A percentile compares a stretch with the other conserved stretches of the same genome.
Evolutionary conservation across 2,888 invertebrate genomes (phyloP).

Genomic region (Enchytraeus crypticus): DNA sequence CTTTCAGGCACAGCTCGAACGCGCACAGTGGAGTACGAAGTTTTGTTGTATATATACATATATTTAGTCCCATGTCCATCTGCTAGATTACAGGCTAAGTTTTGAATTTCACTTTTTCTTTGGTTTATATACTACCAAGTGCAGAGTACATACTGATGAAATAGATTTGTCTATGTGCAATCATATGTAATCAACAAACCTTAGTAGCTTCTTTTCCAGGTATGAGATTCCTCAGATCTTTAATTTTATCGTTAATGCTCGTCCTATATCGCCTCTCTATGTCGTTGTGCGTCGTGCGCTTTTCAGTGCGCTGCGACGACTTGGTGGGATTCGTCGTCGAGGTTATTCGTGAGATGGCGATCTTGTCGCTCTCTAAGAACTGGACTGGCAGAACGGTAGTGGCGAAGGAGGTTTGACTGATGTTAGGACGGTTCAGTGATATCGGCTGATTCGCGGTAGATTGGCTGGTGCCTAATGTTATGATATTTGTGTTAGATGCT

Average conservation of each 20-base stretch:
- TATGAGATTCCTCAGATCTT: slow-evolving; percentile 83
- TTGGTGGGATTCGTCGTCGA: neutral
- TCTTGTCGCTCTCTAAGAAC: slow-evolving; percentile 5
- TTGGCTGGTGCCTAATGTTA: neutral
- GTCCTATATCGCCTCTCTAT: slow-evolving; percentile 95
- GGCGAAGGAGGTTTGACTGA: neutral
- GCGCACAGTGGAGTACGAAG: too few species aligned
- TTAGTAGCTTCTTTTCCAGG: slow-evolving; percentile 61
- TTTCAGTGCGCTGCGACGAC: slow-evolving; percentile 32
- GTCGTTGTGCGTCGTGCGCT: slow-evolving; percentile 75
- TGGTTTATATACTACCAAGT: too few species aligned
- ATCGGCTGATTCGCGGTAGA: neutral
- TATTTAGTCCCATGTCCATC: too few species aligned
- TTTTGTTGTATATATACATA: too few species aligned
- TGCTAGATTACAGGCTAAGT: too few species aligned
- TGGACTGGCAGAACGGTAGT: slow-evolving; percentile 5
- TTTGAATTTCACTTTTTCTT: too few species aligned
- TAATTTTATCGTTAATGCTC: slow-evolving; percentile 96
- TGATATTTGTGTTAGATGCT: neutral
- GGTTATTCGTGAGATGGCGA: slow-evolving; percentile 14
- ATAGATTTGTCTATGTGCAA: too few species aligned
- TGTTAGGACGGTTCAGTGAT: neutral
- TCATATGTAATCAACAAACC: too few species aligned
- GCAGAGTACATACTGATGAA: too few species aligned
- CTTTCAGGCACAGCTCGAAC: too few species aligned